Evolutionary conservation across 2,797 vertebrate genomes (phyloP), one percentile per base, ranked within the genome.

Genomic region (Simalia tracyae): DNA sequence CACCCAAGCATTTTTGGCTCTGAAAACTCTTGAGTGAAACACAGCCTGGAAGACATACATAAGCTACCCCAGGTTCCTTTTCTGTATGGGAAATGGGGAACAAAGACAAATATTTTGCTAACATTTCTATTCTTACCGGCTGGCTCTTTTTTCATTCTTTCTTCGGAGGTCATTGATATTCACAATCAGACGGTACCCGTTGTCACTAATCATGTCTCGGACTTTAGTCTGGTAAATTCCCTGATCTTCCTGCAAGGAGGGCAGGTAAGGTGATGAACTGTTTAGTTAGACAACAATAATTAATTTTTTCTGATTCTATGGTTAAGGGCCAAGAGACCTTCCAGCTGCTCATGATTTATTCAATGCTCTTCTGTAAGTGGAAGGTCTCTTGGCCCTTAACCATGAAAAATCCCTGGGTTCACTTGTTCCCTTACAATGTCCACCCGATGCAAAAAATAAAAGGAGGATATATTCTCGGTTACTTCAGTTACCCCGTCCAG

Each of bases 191-290:
- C 99, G 98, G 9, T 96, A 97, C 84, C 98, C 98, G 59, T 99
- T 99, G 61, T 99, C 98, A 4, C 98, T 98, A 97, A 99, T 98
- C 98, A 99, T 99, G 94, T 99, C 98, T 84, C 98, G 98, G 14
- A 99, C 98, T 96, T 99, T 99, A 96, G 97, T 98, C 90, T 99
- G 98, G 94, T 99, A 99, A 92, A 99, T 91, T 1, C 99, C 99
- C 93, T 99, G 99, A 90, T 99, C 99, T 96, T 99, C 98, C 99
- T 99, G 97, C 59, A 95, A 93, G 36, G 50, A 5, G 42, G 1
- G 8, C 88, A 61, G 0, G 9, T 81, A 81, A 81, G 36, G 22
- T 42, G 19, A 76, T 42, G 8, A 81, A 81, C 72, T 24, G 36
- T 81, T 81, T 24, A 81, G 42, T 81, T 10, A 81, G 42, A 81